phyloP scores from a whole-genome alignment of 2,113 vertebrate genomes.

The rabbit (Oryctolagus cuniculus) region DNA sequence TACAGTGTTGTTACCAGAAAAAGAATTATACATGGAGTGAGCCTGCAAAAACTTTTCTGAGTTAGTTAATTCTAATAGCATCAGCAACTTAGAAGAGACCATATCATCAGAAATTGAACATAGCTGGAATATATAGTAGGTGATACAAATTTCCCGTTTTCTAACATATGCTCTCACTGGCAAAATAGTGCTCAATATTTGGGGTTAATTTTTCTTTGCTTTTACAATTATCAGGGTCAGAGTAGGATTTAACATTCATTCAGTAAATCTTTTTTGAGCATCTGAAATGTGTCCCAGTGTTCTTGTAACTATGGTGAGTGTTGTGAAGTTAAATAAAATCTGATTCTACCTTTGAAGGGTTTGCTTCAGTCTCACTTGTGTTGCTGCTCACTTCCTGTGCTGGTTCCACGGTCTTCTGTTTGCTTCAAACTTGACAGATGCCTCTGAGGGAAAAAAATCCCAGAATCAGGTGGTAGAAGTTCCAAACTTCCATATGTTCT shows the following conservation, averaged over 20 bases:
- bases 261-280: not conserved
- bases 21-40: not conserved
- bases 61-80: not conserved
- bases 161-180: not conserved
- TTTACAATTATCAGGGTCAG: not conserved
- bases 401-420: not conserved
- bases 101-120: not conserved
- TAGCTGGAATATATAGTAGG: not conserved
- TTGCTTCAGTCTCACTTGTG: not conserved
- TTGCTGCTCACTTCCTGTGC: not conserved
- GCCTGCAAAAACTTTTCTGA: not conserved
- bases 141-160: not conserved
- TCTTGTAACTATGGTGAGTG: not conserved
- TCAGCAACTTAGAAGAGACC: not conserved
- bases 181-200: not conserved
- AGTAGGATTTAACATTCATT: not conserved
- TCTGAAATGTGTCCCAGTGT: not conserved
- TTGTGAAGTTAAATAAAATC: not conserved
- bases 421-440: constrained; percentile 36
- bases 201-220: not conserved
- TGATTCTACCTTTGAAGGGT: not conserved
- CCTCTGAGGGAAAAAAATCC: not conserved
- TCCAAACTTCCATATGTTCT: constrained; percentile 39
- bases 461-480: constrained; percentile 54
- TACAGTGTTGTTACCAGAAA: not conserved